Evolutionary conservation across 2,888 invertebrate species (phyloP), one percentile per base, ranked within the genome.

Genomic region (Clistopyga incitator): DNA sequence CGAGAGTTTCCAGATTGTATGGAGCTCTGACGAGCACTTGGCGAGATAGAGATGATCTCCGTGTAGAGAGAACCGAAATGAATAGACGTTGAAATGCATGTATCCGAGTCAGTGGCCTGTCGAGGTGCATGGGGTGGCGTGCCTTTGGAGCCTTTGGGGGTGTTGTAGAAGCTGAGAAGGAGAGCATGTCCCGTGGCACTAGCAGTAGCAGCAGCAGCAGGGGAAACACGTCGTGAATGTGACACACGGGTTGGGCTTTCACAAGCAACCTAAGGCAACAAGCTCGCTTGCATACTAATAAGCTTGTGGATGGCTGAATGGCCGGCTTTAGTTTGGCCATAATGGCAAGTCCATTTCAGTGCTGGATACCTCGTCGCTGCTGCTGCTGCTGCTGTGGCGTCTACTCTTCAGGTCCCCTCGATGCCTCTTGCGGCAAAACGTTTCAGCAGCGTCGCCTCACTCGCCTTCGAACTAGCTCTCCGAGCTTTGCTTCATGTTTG

Each of bases 271-370:
- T 90, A 91, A 90, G 90, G 90, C 91, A 92, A 91, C 91, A 89
- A 90, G 90, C 92, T 90, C 89, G 85, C 91, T 92, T 90, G 92
- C 92, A 92, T 92, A 91, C 92, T 92, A 92, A 92, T 92, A 90
- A 91, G 90, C 90, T 90, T 89, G 89, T 88, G 90, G 89, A 91
- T 91, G 87, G 89, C 88, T 90, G 91, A 91, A 91, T 90, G 89
- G 88, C 88, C 89, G 87, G 91, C 89, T 91, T 91, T 90, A 90
- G 91, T 91, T 90, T 90, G 87, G 89, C 88, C 90, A 91, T 91
- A 92, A 92, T 91, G 88, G 91, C 90, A 86, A 91, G 91, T 92
- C 91, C 92, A 91, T 92, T 92, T 90, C 90, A 85, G 86, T 78
- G 47, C 71, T 80, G 78, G 83, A 76, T 84, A 79, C 74, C 79